Conservation (phyloP, 2,113 vertebrate species). For the Mus musculus region GRCm39 chr4:65272001-65272500, state of each 20-base stretch:
- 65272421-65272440: background rate
- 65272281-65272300: background rate
- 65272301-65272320: background rate
- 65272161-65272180: background rate
- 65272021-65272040: background rate
- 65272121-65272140: background rate
- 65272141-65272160: background rate
- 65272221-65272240: background rate
- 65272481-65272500: constrained; percentile 1
- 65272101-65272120: background rate
- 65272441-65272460: background rate
- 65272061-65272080: background rate
- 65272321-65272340: background rate
- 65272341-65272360: background rate
- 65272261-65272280: background rate
- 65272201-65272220: background rate
- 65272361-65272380: background rate
- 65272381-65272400: background rate
- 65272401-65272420: background rate
- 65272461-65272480: background rate
- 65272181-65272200: background rate
- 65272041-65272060: background rate
- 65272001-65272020: background rate
- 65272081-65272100: background rate
- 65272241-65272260: background rate